A percentile compares a stretch with the other conserved stretches of the same genome.
phyloP scores from a whole-genome alignment of 2,797 vertebrate genomes.

The Pagetopsis macropterus region DNA sequence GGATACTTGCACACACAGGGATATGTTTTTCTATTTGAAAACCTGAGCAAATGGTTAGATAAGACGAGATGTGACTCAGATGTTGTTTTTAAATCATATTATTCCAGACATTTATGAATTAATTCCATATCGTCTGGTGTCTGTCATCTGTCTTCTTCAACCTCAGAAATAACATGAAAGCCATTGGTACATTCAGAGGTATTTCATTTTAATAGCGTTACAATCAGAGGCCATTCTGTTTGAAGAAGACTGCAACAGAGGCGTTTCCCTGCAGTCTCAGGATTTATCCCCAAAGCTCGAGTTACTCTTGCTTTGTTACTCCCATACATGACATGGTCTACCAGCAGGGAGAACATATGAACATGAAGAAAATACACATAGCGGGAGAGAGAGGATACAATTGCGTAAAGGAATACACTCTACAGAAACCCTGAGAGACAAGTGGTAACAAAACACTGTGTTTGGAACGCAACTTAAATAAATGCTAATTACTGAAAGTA shows the following conservation, averaged over 20 bases:
- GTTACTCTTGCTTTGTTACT: slow-evolving; percentile 14
- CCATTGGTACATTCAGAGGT: slow-evolving; percentile 57
- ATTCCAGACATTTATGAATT: not conserved
- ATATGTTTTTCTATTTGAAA: not conserved
- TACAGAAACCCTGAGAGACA: slow-evolving; percentile 21
- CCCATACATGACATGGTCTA: not conserved
- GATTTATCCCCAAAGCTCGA: slow-evolving; percentile 24
- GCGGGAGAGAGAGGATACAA: not conserved
- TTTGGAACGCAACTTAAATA: not conserved
- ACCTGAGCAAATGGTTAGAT: not conserved
- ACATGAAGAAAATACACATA: not conserved
- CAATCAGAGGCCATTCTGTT: slow-evolving; percentile 28
- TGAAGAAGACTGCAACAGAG: slow-evolving; percentile 27
- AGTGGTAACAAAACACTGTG: not conserved
- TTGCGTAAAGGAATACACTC: not conserved
- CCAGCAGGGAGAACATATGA: no score
- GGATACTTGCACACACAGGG: not conserved
- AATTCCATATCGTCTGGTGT: not conserved
- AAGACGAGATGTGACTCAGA: not conserved
- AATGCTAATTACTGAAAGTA: not conserved
- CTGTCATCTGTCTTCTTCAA: not conserved
- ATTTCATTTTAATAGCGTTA: slow-evolving; percentile 61
- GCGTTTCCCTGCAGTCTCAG: slow-evolving; percentile 7
- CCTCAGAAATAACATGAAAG: slow-evolving; percentile 25
- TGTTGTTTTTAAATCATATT: no score